Percentiles rank a stretch among this genome's conserved stretches.
phyloP scores from a whole-genome alignment of 2,113 vertebrate species.

The Heptranchias perlo region DNA sequence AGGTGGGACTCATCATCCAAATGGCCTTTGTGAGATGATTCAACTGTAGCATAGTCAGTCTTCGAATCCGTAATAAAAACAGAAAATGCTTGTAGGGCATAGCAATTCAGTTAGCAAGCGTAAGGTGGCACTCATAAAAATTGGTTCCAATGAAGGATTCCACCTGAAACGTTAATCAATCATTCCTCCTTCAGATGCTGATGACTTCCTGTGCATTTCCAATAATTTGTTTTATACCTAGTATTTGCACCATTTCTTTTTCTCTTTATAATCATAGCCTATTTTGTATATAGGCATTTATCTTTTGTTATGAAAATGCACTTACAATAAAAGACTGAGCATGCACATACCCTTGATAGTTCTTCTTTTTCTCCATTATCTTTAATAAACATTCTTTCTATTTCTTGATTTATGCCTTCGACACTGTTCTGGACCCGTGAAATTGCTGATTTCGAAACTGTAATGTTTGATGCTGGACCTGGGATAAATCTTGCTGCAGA shows the following conservation, averaged over 20 bases:
- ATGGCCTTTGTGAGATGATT: not conserved
- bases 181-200: not conserved
- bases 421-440: conserved; percentile 82
- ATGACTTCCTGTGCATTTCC: not conserved
- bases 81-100: not conserved
- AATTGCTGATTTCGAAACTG: conserved; percentile 76
- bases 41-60: no score
- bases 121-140: not conserved
- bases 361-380: conserved; percentile 81
- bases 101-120: not conserved
- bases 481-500: conserved; percentile 70
- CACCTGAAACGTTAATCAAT: not conserved
- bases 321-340: not conserved
- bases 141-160: not conserved
- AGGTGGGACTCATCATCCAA: not conserved
- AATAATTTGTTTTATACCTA: conserved; percentile 2
- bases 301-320: not conserved
- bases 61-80: not conserved
- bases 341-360: conserved; percentile 72
- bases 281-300: not conserved
- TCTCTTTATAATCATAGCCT: not conserved
- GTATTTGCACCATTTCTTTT: not conserved
- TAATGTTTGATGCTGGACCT: conserved; percentile 67
- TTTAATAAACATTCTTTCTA: conserved; percentile 91
- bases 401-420: conserved; percentile 88